A percentile compares a stretch with the other conserved stretches of the same genome.
Evolutionary conservation across 2,113 vertebrate genomes (phyloP).

Genomic region (Cairina moschata): DNA sequence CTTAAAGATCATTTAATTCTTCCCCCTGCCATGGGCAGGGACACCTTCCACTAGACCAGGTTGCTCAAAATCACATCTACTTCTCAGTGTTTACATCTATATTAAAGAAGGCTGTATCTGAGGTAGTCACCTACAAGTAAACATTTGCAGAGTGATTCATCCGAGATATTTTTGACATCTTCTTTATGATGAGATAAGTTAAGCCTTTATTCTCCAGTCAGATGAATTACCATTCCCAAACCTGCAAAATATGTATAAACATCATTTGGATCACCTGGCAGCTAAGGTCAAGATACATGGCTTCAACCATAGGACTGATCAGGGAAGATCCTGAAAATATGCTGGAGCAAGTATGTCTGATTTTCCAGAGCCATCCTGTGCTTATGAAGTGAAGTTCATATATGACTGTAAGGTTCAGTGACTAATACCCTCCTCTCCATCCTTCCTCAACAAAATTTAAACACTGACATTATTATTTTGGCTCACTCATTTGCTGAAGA

Average conservation of each 20-base stretch:
- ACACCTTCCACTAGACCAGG: no score
- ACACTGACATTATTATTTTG: neutral
- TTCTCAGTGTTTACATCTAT: neutral
- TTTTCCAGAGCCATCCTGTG: neutral
- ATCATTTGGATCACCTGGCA: neutral
- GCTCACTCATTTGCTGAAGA: neutral
- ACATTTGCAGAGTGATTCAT: neutral
- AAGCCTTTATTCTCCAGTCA: neutral
- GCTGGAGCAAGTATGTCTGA: neutral
- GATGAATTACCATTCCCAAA: neutral
- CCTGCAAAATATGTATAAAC: neutral
- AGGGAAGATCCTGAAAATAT: neutral
- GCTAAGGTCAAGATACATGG: neutral
- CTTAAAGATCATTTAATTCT: no score
- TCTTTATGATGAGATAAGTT: neutral
- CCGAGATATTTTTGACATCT: neutral
- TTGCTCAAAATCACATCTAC: neutral
- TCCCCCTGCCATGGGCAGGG: no score
- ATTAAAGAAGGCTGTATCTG: neutral
- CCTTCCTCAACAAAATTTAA: neutral
- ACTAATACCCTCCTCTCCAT: neutral
- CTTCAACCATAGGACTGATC: neutral
- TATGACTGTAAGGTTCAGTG: neutral
- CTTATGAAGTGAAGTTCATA: fast-evolving
- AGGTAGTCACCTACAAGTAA: neutral